These are phyloP conservation scores for Synanthedon formicaeformis DNA, from an alignment of 2,888 invertebrate genomes.

Conservation along the genomic window DNA sequence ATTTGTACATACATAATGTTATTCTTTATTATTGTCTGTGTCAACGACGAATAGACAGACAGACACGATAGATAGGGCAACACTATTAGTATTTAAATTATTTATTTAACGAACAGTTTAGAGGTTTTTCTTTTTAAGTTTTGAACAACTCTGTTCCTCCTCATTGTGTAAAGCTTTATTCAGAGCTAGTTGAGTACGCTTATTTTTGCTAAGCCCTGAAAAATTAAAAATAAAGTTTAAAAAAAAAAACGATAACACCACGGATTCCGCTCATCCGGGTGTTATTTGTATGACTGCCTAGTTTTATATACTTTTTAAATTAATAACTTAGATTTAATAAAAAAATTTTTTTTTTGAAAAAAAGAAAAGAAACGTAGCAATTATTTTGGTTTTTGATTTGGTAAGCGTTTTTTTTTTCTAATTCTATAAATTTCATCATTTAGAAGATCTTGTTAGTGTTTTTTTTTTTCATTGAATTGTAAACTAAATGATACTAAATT, in stretches of 20 bases:
- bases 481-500: neutral
- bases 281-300: slow-evolving; percentile 67
- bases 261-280: slow-evolving; percentile 38
- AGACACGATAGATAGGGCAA: slow-evolving; percentile 4
- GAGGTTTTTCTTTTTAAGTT: too few relatives aligned
- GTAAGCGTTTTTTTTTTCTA: neutral
- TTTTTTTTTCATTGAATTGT: slow-evolving; percentile 23
- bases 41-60: neutral
- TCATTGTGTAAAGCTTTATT: slow-evolving; percentile 31
- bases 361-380: neutral
- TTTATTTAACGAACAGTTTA: slow-evolving; percentile 12
- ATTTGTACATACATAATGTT: neutral
- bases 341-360: slow-evolving; percentile 40
- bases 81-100: slow-evolving; percentile 14
- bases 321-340: slow-evolving; percentile 26
- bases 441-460: slow-evolving; percentile 6
- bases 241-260: neutral
- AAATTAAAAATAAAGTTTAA: neutral
- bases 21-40: neutral
- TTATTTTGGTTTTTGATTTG: slow-evolving; percentile 10
- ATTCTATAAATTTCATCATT: neutral
- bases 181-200: slow-evolving; percentile 60
- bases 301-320: slow-evolving; percentile 58
- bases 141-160: slow-evolving; percentile 40
- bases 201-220: slow-evolving; percentile 33